phyloP scores from a whole-genome alignment of 1,140 invertebrate species.

The Galendromus occidentalis region DNA sequence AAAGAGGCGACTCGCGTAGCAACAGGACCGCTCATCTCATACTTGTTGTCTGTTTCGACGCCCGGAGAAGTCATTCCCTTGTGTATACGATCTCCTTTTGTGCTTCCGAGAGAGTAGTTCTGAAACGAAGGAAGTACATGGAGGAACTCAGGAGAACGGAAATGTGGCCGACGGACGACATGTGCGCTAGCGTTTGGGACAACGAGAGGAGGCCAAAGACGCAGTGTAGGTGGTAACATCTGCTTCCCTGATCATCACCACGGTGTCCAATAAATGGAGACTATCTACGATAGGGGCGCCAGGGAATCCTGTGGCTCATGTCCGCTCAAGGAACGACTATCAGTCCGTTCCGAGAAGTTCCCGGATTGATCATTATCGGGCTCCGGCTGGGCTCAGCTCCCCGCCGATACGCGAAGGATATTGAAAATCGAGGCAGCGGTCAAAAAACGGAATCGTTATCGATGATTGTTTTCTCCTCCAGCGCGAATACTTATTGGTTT shows the following conservation, averaged over 20 bases:
- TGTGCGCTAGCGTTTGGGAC: no score
- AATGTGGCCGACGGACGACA: no score
- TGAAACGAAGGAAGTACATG: no score
- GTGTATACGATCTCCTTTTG: no score
- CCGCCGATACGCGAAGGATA: neutral
- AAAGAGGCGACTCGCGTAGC: no score
- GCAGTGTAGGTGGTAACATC: constrained; percentile 20
- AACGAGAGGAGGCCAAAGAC: constrained; percentile 18
- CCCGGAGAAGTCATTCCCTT: no score
- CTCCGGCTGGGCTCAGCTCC: neutral
- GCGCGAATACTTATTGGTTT: no score
- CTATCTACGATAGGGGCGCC: neutral
- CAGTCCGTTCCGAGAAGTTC: neutral
- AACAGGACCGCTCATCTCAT: no score
- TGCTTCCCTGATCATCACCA: constrained; percentile 22
- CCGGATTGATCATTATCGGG: neutral
- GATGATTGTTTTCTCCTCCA: no score
- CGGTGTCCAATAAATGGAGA: constrained; percentile 19
- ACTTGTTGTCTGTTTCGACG: no score
- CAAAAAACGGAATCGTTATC: neutral
- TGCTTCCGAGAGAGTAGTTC: no score
- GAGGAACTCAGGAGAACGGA: no score
- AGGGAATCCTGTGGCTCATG: neutral
- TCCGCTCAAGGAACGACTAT: neutral
- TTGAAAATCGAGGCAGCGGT: neutral